Evolutionary conservation across 1,140 invertebrate genomes (phyloP).

Genomic region (Steinernema feltiae): DNA sequence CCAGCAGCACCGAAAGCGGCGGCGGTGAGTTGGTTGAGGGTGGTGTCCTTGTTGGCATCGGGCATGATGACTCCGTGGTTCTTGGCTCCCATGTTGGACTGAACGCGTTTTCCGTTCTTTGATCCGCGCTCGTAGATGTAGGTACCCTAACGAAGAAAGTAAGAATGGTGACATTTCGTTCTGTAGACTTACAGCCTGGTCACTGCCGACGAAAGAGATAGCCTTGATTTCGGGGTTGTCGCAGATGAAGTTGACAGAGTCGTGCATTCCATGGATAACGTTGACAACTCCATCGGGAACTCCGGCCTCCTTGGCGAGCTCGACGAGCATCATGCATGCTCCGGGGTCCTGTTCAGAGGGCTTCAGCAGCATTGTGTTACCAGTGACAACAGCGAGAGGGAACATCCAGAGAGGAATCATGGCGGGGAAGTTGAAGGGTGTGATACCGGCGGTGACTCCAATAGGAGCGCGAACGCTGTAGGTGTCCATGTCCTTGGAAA

Average conservation of each 20-base stretch:
- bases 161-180: not conserved
- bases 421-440: slow-evolving; percentile 74
- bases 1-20: slow-evolving; percentile 84
- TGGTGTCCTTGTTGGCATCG: slow-evolving; percentile 94
- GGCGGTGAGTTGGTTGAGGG: slow-evolving; percentile 78
- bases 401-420: slow-evolving; percentile 99
- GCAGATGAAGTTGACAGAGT: slow-evolving; percentile 92
- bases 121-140: slow-evolving; percentile 89
- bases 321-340: slow-evolving; percentile 85
- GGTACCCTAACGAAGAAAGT: slow-evolving; percentile 68
- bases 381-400: slow-evolving; percentile 82
- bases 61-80: slow-evolving; percentile 94
- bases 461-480: slow-evolving; percentile 78
- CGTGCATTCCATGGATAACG: slow-evolving; percentile 88
- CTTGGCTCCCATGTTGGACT: slow-evolving; percentile 98
- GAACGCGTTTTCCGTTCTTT: slow-evolving; percentile 84
- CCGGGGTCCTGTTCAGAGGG: slow-evolving; percentile 96
- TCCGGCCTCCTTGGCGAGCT: slow-evolving; percentile 75
- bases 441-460: slow-evolving; percentile 71
- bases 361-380: slow-evolving; percentile 71
- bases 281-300: slow-evolving; percentile 88
- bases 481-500: slow-evolving; percentile 62
- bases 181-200: slow-evolving; percentile 77
- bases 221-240: slow-evolving; percentile 90
- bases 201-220: slow-evolving; percentile 96